phyloP scores from a whole-genome alignment of 2,888 invertebrate genomes.

The Chloroclysta siterata region DNA sequence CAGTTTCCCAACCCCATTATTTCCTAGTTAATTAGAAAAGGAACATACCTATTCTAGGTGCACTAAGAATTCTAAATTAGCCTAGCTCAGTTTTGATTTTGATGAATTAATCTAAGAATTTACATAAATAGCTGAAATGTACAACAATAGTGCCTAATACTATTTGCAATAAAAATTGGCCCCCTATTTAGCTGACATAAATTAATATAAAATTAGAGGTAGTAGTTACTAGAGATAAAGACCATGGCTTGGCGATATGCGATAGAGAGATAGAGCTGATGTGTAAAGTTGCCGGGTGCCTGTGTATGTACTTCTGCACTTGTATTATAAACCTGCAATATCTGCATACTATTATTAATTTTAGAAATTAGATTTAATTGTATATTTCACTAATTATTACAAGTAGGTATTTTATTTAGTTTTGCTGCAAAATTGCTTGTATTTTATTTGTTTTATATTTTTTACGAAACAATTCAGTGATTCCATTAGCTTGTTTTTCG shows the following conservation, averaged over 20 bases:
- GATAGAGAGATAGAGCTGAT: conserved; percentile 33
- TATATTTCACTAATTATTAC: conserved; percentile 31
- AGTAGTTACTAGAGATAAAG: conserved; percentile 16
- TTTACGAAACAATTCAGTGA: conserved; percentile 12
- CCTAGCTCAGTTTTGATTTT: conserved; percentile 16
- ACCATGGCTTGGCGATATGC: conserved; percentile 35
- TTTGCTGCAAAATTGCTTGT: conserved; percentile 32
- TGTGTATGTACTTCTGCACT: conserved; percentile 41
- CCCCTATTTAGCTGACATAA: conserved; percentile 17
- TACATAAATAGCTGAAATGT: conserved; percentile 9
- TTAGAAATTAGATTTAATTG: conserved; percentile 38
- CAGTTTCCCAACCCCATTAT: conserved; percentile 12
- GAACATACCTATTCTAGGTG: conserved; percentile 25
- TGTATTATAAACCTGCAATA: conserved; percentile 39
- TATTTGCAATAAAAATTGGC: conserved; percentile 7
- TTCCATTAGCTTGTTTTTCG: conserved; percentile 17
- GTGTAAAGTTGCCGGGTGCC: conserved; percentile 56
- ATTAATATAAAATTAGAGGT: conserved; percentile 14
- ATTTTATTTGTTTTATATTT: conserved; percentile 15
- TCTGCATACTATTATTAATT: conserved; percentile 37
- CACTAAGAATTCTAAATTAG: conserved; percentile 12
- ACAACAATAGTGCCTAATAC: conserved; percentile 16
- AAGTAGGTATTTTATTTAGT: conserved; percentile 28
- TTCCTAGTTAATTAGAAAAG: conserved; percentile 14
- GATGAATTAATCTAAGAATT: conserved; percentile 8